Evolutionary conservation across 1,140 invertebrate genomes (phyloP).

Genomic region (Drosophila rhopaloa): DNA sequence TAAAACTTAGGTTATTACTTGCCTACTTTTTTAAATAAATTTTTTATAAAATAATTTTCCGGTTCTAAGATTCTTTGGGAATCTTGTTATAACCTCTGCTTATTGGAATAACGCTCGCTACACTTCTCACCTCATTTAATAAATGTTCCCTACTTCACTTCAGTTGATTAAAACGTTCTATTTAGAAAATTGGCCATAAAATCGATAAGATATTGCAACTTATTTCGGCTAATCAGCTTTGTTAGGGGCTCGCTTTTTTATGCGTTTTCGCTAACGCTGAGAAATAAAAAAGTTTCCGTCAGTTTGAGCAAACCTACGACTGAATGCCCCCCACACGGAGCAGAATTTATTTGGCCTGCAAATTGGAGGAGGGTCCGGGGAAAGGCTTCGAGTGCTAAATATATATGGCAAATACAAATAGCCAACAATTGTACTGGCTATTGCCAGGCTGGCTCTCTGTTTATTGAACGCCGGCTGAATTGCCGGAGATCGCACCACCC

Average conservation of each 20-base stretch:
- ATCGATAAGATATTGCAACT: conserved; percentile 45
- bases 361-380: conserved; percentile 21
- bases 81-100: too few species aligned
- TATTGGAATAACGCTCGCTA: too few species aligned
- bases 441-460: conserved; percentile 46
- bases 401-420: conserved; percentile 48
- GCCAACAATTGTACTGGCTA: conserved; percentile 50
- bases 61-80: too few species aligned
- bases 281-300: conserved; percentile 38
- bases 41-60: background rate
- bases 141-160: background rate
- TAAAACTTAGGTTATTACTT: too few species aligned
- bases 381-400: conserved; percentile 35
- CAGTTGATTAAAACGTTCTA: background rate
- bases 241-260: conserved; percentile 43
- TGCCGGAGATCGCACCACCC: conserved; percentile 48
- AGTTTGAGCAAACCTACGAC: conserved; percentile 6
- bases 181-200: conserved; percentile 27
- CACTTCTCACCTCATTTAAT: too few species aligned
- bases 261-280: conserved; percentile 11
- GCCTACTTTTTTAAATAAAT: background rate
- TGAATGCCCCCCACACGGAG: conserved; percentile 8
- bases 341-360: conserved; percentile 45
- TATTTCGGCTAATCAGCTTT: conserved; percentile 23
- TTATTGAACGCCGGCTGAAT: conserved; percentile 42